A percentile compares a stretch with the other conserved stretches of the same genome.
phyloP scores from a whole-genome alignment of 2,113 vertebrate genomes.

The Mesocricetus auratus region DNA sequence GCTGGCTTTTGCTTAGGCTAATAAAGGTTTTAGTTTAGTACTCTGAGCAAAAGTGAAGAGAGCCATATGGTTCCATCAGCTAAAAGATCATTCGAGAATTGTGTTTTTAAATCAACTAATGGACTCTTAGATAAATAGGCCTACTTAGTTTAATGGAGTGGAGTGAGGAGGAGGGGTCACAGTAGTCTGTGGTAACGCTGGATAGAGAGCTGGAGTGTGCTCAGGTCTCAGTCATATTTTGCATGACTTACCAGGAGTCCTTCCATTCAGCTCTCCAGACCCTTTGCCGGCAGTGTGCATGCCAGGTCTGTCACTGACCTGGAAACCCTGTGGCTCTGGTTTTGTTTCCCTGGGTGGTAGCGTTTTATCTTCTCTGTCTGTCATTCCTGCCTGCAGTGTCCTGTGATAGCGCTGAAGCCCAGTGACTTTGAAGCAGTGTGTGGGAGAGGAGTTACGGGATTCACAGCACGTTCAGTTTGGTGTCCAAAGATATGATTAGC shows the following conservation, averaged over 20 bases:
- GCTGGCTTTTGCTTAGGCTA: neutral
- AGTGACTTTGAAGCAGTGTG: neutral
- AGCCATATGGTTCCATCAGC: constrained; percentile 32
- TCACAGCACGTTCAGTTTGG: neutral
- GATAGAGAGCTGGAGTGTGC: neutral
- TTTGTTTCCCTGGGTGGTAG: neutral
- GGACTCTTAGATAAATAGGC: constrained; percentile 21
- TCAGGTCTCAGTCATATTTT: constrained; percentile 15
- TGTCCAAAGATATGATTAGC: neutral
- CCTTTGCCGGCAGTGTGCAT: neutral
- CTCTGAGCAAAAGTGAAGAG: constrained; percentile 15
- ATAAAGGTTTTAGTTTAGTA: neutral
- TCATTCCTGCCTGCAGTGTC: neutral
- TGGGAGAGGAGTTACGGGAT: neutral
- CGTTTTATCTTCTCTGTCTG: constrained; percentile 1
- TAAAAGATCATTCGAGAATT: constrained; percentile 39
- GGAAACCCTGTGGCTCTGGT: neutral
- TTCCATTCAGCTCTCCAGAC: neutral
- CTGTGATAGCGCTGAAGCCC: neutral
- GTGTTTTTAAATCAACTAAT: constrained; percentile 29
- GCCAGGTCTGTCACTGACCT: neutral
- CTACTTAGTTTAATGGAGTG: neutral
- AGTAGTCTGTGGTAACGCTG: neutral
- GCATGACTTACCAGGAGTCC: neutral
- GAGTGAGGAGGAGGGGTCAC: neutral